A percentile compares a stretch with the other conserved stretches of the same genome.
Evolutionary conservation across 2,797 vertebrate genomes (phyloP).

Genomic region (Smutsia temminckii): DNA sequence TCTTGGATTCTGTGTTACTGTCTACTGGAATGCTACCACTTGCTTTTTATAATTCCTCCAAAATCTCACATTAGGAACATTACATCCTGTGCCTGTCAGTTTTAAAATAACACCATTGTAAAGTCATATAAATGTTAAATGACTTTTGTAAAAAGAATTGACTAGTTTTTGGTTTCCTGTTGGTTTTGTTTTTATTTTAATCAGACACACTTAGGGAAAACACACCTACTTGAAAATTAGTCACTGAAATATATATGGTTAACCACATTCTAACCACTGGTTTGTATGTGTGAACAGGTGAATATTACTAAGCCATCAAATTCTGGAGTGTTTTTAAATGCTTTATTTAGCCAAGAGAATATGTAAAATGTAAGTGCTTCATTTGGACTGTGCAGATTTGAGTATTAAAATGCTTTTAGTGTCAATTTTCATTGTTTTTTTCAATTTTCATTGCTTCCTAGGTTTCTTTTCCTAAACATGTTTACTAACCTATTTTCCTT

Average conservation of each 20-base stretch:
- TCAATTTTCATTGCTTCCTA: conserved; percentile 57
- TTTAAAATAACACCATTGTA: conserved; percentile 49
- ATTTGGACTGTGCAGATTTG: conserved; percentile 63
- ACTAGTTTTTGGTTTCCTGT: conserved; percentile 34
- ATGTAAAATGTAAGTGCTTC: conserved; percentile 69
- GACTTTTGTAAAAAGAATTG: conserved; percentile 43
- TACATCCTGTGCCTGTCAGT: conserved; percentile 46
- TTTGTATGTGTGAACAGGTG: conserved; percentile 64
- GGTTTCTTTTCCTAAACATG: conserved; percentile 5
- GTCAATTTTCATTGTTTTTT: conserved; percentile 72
- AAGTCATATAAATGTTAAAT: conserved; percentile 58
- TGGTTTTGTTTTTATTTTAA: conserved; percentile 51
- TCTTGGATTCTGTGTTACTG: conserved; percentile 50
- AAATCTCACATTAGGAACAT: conserved; percentile 50
- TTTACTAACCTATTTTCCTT: not conserved
- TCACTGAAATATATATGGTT: conserved; percentile 44
- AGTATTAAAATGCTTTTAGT: conserved; percentile 78
- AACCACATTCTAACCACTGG: conserved; percentile 34
- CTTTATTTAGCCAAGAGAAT: conserved; percentile 55
- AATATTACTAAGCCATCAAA: conserved; percentile 34
- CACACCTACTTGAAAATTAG: not conserved
- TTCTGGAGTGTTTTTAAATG: conserved; percentile 61
- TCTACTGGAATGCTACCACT: conserved; percentile 39
- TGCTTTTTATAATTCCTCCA: conserved; percentile 55
- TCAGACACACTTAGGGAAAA: conserved; percentile 49